Percentiles rank a stretch among this genome's conserved stretches.
phyloP scores from a whole-genome alignment of 2,888 invertebrate genomes.

The Carcina quercana region DNA sequence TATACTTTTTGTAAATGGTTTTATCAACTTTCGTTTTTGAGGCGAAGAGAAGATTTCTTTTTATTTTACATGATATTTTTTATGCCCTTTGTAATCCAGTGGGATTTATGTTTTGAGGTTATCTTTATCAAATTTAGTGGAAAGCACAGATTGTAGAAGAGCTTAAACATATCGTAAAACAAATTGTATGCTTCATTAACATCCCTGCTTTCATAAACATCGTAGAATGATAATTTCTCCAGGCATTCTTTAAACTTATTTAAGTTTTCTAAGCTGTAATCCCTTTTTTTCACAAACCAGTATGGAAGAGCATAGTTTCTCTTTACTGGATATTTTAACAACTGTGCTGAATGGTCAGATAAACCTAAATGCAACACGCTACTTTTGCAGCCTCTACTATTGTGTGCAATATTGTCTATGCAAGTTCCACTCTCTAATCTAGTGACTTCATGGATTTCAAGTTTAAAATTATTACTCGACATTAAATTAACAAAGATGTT shows the following conservation, averaged over 20 bases:
- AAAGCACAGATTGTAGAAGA: neutral
- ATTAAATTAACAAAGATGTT: neutral
- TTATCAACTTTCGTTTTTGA: neutral
- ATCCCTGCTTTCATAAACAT: neutral
- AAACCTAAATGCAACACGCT: constrained; percentile 1
- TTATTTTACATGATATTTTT: neutral
- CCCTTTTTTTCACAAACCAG: constrained; percentile 1
- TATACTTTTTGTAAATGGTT: neutral
- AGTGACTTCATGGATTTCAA: neutral
- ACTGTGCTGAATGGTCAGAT: constrained; percentile 6
- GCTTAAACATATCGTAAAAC: neutral
- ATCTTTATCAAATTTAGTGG: neutral
- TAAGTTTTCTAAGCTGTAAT: constrained; percentile 2
- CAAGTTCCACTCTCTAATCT: constrained; percentile 1
- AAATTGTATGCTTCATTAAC: constrained; percentile 1
- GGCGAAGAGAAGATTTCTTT: neutral
- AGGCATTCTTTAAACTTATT: constrained; percentile 2
- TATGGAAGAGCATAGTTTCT: constrained; percentile 1
- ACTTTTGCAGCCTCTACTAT: neutral
- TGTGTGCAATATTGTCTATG: constrained; percentile 4
- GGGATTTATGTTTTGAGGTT: neutral
- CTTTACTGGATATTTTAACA: constrained; percentile 3
- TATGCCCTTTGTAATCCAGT: neutral
- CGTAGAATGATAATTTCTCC: constrained; percentile 1
- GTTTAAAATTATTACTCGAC: neutral